Conservation (phyloP, 2,888 invertebrate species). For the Syrphus vitripennis region DNA sequence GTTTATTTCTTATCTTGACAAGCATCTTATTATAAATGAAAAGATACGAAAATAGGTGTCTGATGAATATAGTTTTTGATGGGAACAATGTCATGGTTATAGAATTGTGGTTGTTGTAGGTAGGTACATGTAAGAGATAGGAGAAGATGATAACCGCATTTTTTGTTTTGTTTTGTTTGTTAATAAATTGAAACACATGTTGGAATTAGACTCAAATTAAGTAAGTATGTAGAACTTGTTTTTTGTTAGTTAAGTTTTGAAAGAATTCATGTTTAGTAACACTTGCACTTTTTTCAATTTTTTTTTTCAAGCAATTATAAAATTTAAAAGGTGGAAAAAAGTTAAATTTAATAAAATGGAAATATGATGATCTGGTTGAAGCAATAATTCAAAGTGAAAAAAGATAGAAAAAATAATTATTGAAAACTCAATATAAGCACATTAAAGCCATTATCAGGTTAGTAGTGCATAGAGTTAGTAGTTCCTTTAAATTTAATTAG, state of each 20-base stretch:
- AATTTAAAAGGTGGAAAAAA: too few species aligned
- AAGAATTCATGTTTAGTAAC: too few species aligned
- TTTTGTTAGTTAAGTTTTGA: not conserved
- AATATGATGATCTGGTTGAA: too few species aligned
- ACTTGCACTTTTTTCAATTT: too few species aligned
- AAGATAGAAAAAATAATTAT: too few species aligned
- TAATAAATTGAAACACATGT: constrained; percentile 3
- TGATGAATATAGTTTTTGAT: constrained; percentile 2
- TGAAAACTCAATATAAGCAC: too few species aligned
- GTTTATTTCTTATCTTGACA: constrained; percentile 48
- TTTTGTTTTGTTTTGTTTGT: constrained; percentile 14
- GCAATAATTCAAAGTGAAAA: too few species aligned
- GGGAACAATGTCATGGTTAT: constrained; percentile 54
- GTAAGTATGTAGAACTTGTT: not conserved
- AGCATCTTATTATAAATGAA: constrained; percentile 35
- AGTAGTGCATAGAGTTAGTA: too few species aligned
- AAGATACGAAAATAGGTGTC: not conserved
- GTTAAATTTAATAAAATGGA: too few species aligned
- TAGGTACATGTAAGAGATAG: not conserved
- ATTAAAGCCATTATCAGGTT: too few species aligned
- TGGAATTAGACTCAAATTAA: not conserved
- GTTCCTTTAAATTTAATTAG: too few species aligned
- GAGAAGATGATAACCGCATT: not conserved
- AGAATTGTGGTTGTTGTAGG: constrained; percentile 6
- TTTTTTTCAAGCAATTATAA: too few species aligned